Base-by-base conservation (phyloP, 2,888 invertebrate species). In the Philereme transversata region DNA sequence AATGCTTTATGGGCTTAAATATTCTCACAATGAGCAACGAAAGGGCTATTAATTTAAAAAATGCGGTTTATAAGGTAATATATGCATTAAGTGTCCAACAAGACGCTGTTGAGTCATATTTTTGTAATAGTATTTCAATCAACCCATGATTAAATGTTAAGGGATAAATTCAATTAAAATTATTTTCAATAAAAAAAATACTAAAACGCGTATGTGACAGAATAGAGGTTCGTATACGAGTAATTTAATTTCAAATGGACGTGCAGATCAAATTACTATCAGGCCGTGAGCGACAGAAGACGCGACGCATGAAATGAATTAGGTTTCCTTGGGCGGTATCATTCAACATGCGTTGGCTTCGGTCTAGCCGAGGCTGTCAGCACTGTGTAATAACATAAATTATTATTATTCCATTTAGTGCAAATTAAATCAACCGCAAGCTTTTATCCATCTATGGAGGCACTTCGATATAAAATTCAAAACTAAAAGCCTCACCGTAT, bases 221-320 rank as follows among this genome's bases (percentile, higher is more conserved):
- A 57, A 62, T 67, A 69, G 66, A 67, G 55, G 59, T 75, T 71
- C 72, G 75, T 74, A 74, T 66, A 70, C 65, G 75, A 71, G 76
- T 82, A 83, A 84, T 86, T 85, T 79, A 82, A 84, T 82, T 83
- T 82, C 76, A 72, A 81, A 82, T 83, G 75, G 83, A 86, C 78
- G 75, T 73, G 81, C 79, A 78, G 75, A 82, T 83, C 81, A 83
- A 84, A 86, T 83, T 82, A 83, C 76, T 77, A 77, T 73, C 75
- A 76, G 66, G 80, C 82, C 82, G 74, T 73, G 78, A 82, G 84
- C 79, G 82, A 82, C 82, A 77, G 70, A 67, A 76, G 82, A 84
- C 77, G 74, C 70, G 78, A 82, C 73, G 84, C 82, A 81, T 83
- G 79, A 83, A 85, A 84, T 81, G 77, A 82, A 82, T 82, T 81